Base-by-base conservation (phyloP, 1,140 invertebrate species). In the Pissodes strobi region DNA sequence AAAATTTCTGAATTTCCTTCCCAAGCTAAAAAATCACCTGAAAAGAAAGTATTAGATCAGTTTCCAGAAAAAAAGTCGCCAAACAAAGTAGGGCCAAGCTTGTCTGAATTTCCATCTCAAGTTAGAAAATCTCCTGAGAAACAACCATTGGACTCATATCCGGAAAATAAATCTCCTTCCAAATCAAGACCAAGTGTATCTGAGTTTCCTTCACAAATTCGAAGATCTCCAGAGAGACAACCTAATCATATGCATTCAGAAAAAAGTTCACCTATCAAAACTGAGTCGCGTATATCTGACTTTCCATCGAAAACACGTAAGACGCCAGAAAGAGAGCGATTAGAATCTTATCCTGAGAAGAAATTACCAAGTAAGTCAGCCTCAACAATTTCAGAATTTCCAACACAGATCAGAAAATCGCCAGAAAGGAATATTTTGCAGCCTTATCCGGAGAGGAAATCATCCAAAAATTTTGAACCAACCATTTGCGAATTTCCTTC, bases 31-130 rank as follows among this genome's bases (percentile, higher is more conserved):
- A 70, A 57, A 46, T 58, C 65, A 18, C 57, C 59, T 21, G 56
- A 70, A 22, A 66, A 41, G 41, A 23, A 52, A 57, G 61, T 59
- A 13, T 37, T 64, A 15, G 41, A 48, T 57, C 23, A 23, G 19
- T 41, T 39, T 25, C 64, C 60, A 30, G 66, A 68, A 34, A 63
- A 18, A 43, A 45, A 53, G 27, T 49, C 23, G 39, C 64, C 64
- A n/a, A 43, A 15, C n/a, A 69, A 70, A 23, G 22, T 34, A 30
- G 39, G 27, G 12, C 59, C 67, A 21, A 41, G 19, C 49, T 34
- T 72, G 17, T 39, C 34, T 25, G 69, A 73, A 58, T 68, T 69
- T 60, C 65, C 70, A 13, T 52, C 46, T 21, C 67, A 69, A 64
- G n/a, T 63, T 18, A 64, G 66, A 49, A 64, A 48, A 53, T 63